These are phyloP conservation scores for Nymphalis polychloros DNA, from an alignment of 2,888 invertebrate species.

Conservation along the genomic window DNA sequence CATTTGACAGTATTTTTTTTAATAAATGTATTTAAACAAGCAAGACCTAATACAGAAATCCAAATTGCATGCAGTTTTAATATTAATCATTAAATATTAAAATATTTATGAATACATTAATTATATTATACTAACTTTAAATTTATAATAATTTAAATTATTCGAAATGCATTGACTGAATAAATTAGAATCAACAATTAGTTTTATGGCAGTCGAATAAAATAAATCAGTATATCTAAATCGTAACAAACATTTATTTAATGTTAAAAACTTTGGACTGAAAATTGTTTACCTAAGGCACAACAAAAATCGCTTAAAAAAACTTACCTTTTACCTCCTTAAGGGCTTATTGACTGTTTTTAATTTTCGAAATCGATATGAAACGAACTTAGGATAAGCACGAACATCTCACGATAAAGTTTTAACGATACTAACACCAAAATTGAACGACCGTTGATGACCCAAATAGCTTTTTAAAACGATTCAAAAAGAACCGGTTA, in stretches of 20 bases:
- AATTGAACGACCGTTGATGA: conserved; percentile 66
- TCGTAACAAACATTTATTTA: background rate
- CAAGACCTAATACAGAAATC: conserved; percentile 21
- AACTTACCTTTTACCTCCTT: background rate
- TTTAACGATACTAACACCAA: conserved; percentile 56
- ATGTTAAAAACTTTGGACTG: background rate
- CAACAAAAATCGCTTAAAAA: background rate
- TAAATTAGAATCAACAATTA: conserved; percentile 6
- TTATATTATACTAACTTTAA: background rate
- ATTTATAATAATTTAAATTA: background rate
- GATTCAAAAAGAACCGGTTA: conserved; percentile 69
- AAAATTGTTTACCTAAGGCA: background rate
- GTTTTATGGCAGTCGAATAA: conserved; percentile 1
- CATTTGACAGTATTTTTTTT: background rate
- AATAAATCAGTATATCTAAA: background rate
- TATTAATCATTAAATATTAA: background rate
- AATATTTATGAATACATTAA: background rate
- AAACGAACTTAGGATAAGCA: background rate
- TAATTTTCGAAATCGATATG: background rate
- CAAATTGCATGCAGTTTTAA: background rate
- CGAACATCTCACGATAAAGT: conserved; percentile 45
- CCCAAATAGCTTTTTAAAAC: conserved; percentile 61
- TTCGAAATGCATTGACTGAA: background rate
- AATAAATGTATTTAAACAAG: background rate
- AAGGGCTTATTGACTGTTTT: background rate